A percentile compares a stretch with the other conserved stretches of the same genome.
These are phyloP conservation scores for Gerris buenoi DNA, from an alignment of 1,140 invertebrate species.

Conservation along the genomic window DNA sequence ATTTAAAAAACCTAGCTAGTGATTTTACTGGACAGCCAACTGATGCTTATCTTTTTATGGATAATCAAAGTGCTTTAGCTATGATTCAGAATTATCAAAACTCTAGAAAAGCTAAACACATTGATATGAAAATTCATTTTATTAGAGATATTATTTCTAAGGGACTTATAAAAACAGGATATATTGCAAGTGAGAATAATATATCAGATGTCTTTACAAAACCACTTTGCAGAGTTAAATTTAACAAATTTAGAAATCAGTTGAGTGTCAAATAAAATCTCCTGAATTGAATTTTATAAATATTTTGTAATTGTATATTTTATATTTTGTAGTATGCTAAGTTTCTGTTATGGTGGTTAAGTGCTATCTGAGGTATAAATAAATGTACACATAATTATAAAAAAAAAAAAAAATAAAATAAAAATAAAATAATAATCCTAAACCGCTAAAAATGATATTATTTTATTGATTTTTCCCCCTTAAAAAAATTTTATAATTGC, in stretches of 20 bases:
- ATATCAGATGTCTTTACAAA: slow-evolving; percentile 2
- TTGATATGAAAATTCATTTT: background rate
- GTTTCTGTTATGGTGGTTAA: no score
- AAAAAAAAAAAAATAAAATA: no score
- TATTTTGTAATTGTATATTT: no score
- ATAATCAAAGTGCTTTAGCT: slow-evolving; percentile 8
- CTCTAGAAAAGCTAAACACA: background rate
- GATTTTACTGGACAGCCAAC: background rate
- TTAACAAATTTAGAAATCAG: background rate
- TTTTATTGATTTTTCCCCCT: no score
- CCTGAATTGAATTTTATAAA: no score
- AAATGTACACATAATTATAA: no score
- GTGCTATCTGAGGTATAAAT: no score
- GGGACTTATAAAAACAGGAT: background rate
- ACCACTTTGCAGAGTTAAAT: background rate
- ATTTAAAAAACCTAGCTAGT: background rate
- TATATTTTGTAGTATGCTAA: no score
- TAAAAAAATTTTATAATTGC: no score
- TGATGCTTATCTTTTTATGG: slow-evolving; percentile 4
- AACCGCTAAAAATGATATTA: no score
- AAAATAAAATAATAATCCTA: no score
- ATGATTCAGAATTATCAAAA: slow-evolving; percentile 7
- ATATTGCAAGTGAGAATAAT: background rate
- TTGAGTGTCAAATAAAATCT: background rate
- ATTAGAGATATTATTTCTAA: slow-evolving; percentile 1